Percentiles rank a stretch among this genome's conserved stretches.
Conservation (phyloP, 2,113 vertebrate species). For the Peromyscus maniculatus region DNA sequence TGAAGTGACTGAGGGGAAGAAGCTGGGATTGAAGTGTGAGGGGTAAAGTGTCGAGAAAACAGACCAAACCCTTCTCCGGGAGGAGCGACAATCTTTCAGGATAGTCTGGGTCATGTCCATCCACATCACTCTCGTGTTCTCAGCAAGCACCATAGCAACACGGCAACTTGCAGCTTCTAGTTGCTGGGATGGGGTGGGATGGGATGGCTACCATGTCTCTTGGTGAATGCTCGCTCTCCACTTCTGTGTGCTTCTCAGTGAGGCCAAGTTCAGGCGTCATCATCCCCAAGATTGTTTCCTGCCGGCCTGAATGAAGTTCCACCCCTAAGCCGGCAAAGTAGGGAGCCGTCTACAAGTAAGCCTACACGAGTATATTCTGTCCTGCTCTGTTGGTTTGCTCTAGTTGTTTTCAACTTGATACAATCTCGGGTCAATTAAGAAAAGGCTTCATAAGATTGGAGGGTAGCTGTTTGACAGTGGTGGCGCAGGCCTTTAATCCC, state of each 20-base stretch:
- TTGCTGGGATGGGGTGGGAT: not conserved
- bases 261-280: not conserved
- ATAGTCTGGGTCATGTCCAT: not conserved
- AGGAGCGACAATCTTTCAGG: not conserved
- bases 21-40: not conserved
- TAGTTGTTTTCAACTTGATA: not conserved
- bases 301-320: no score
- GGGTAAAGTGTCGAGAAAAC: not conserved
- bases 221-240: not conserved
- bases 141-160: not conserved
- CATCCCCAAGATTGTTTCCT: not conserved
- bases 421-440: not conserved
- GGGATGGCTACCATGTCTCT: not conserved
- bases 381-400: no score
- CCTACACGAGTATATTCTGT: not conserved
- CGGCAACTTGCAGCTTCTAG: not conserved
- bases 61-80: not conserved
- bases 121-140: not conserved
- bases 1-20: not conserved
- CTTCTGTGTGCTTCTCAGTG: not conserved
- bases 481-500: no score
- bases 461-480: no score
- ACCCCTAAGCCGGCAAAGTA: not conserved
- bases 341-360: not conserved
- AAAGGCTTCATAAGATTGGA: not conserved